Base-by-base conservation (phyloP, 2,888 invertebrate species). In the Ganaspis brasiliensis region DNA sequence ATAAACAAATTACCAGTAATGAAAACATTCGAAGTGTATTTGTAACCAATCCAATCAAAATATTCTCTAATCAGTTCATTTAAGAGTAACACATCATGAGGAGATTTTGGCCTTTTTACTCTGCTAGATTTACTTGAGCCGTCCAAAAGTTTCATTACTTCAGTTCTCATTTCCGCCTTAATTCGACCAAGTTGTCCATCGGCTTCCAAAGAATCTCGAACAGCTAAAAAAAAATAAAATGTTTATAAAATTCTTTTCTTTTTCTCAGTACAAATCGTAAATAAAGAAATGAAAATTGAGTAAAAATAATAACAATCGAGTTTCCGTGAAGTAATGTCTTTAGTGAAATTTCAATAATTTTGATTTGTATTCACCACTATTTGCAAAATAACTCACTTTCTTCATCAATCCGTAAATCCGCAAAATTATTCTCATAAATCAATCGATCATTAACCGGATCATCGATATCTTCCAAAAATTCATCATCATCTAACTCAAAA, bases 11-110 rank as follows among this genome's bases (percentile, higher is more conserved):
- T 82, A 92, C 92, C 94, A 57, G 94, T 92, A 35, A 90, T 86
- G 90, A 94, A 91, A 35, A 94, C 93, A 0, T 92, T 93, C 0
- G 93, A 92, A 0, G 95, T 94, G 82, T 95, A 95, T 31, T 94
- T 91, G 83, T 95, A 95, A 0, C 95, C 95, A 83, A 95, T 95
- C 95, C 95, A 95, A 81, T 94, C 93, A 3, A 95, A 89, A 86
- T 95, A 95, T 87, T 95, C 95, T 76, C 94, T 91, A 5, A 95
- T 92, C 0, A 95, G 91, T 86, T 95, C 95, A 84, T 95, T 95
- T 57, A 95, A 91, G 0, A 95, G 89, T 49, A 93, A 55, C 31
- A 91, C 83, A 77, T 91, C 86, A 16, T 87, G 86, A 14, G 91
- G 86, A 21, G 84, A 82, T 40, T 87, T 87, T 9, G 87, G 86